These are phyloP conservation scores for Bicyclus anynana DNA, from an alignment of 1,140 invertebrate species.

Conservation along the genomic window DNA sequence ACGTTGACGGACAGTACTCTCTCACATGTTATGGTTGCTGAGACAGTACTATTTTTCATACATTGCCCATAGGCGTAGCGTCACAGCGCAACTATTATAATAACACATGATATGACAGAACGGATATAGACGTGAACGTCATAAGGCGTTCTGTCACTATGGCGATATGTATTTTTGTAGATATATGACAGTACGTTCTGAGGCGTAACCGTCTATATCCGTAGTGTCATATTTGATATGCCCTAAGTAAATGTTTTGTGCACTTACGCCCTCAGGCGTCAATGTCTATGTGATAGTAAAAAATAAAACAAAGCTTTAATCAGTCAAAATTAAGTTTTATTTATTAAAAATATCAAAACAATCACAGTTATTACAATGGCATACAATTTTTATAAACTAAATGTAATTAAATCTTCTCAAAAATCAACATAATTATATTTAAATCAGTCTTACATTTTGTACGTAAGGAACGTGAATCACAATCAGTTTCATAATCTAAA, in stretches of 20 bases:
- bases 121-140: conserved; percentile 6
- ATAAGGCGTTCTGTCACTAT: neutral
- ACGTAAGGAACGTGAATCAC: too few relatives aligned
- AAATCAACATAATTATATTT: conserved; percentile 1
- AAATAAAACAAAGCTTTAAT: too few relatives aligned
- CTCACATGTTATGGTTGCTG: too few relatives aligned
- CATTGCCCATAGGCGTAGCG: too few relatives aligned
- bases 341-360: neutral
- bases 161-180: conserved; percentile 1
- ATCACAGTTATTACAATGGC: neutral
- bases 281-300: too few relatives aligned
- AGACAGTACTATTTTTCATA: too few relatives aligned
- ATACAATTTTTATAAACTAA: neutral
- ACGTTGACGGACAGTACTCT: too few relatives aligned
- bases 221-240: conserved; percentile 7
- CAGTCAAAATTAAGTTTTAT: neutral
- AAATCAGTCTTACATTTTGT: neutral
- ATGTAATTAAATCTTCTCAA: conserved; percentile 5
- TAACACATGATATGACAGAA: too few relatives aligned
- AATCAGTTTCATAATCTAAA: too few relatives aligned
- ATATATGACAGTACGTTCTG: conserved; percentile 3
- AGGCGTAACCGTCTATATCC: conserved; percentile 3
- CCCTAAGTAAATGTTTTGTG: neutral
- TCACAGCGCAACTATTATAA: too few relatives aligned
- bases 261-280: neutral